A percentile compares a stretch with the other conserved stretches of the same genome.
Conservation (phyloP, 1,140 invertebrate genomes). For the Drosophila sproati region DNA sequence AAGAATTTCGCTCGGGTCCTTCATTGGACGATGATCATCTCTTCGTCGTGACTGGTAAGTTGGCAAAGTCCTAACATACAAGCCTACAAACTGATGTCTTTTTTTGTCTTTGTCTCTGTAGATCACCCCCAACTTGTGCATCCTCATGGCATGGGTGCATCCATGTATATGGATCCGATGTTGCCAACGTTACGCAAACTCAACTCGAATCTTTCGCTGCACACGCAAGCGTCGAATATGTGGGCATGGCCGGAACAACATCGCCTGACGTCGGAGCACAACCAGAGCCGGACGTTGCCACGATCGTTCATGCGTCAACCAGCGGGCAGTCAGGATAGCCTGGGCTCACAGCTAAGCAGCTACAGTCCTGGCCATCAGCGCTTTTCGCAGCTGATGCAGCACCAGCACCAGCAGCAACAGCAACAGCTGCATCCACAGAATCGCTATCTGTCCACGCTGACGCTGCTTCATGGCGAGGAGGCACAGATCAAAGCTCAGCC, state of each 20-base stretch:
- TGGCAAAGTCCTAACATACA: too few species aligned
- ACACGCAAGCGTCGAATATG: slow-evolving; percentile 49
- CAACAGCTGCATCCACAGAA: slow-evolving; percentile 61
- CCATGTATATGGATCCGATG: slow-evolving; percentile 27
- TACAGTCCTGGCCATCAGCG: slow-evolving; percentile 52
- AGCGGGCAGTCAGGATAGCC: slow-evolving; percentile 62
- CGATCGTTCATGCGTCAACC: slow-evolving; percentile 73
- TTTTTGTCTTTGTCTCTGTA: slow-evolving; percentile 6
- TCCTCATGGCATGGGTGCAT: slow-evolving; percentile 35
- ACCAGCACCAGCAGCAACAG: slow-evolving; percentile 50
- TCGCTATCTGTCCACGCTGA: slow-evolving; percentile 63
- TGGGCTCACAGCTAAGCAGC: slow-evolving; percentile 62
- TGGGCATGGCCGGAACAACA: slow-evolving; percentile 47
- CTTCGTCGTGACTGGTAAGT: slow-evolving; percentile 70
- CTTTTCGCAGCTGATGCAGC: slow-evolving; percentile 52
- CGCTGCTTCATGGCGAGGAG: slow-evolving; percentile 46
- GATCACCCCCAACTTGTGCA: slow-evolving; percentile 56
- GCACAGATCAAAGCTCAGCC: slow-evolving; percentile 14
- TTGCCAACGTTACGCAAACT: slow-evolving; percentile 44
- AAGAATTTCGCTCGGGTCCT: slow-evolving; percentile 41
- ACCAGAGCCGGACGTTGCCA: slow-evolving; percentile 77
- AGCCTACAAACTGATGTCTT: neutral
- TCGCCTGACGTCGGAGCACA: slow-evolving; percentile 45
- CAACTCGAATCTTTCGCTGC: slow-evolving; percentile 77
- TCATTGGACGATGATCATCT: slow-evolving; percentile 67